phyloP scores from a whole-genome alignment of 2,113 vertebrate genomes.

The Rhea americana region DNA sequence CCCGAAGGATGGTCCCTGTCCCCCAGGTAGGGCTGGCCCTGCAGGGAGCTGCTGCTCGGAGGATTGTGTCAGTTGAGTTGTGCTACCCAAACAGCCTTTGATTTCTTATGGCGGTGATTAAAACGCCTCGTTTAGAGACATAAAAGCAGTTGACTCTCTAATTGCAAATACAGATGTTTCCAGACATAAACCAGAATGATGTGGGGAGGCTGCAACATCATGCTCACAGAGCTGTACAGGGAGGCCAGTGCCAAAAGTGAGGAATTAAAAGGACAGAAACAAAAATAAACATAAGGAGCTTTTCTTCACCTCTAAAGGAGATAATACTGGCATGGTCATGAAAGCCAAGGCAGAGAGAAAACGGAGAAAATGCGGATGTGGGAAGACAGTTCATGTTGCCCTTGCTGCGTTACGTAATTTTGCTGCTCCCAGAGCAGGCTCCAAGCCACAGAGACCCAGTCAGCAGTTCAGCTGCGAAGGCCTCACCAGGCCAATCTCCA shows the following conservation, averaged over 20 bases:
- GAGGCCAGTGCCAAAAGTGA: neutral
- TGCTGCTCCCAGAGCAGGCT: neutral
- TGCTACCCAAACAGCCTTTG: slow-evolving; percentile 37
- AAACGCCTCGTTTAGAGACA: slow-evolving; percentile 53
- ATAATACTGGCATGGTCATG: neutral
- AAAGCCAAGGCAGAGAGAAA: neutral
- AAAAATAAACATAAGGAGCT: neutral
- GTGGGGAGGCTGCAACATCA: neutral
- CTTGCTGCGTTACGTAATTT: neutral
- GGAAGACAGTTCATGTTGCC: neutral
- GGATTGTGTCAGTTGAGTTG: neutral
- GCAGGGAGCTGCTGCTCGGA: neutral
- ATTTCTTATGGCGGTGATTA: slow-evolving; percentile 52
- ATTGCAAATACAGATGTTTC: slow-evolving; percentile 54
- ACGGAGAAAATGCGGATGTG: neutral
- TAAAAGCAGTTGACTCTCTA: slow-evolving; percentile 57
- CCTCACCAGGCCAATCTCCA: neutral
- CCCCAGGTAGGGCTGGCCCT: neutral
- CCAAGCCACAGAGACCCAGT: accelerated
- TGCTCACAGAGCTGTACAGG: neutral
- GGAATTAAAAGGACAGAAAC: neutral
- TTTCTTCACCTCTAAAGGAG: neutral
- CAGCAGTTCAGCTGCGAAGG: neutral
- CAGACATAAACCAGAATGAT: slow-evolving; percentile 57
- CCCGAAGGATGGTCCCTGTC: neutral